Percentiles rank a stretch among this genome's conserved stretches.
These are phyloP conservation scores for Saccostrea glomerata DNA, from an alignment of 1,140 invertebrate species.

Conservation along the genomic window DNA sequence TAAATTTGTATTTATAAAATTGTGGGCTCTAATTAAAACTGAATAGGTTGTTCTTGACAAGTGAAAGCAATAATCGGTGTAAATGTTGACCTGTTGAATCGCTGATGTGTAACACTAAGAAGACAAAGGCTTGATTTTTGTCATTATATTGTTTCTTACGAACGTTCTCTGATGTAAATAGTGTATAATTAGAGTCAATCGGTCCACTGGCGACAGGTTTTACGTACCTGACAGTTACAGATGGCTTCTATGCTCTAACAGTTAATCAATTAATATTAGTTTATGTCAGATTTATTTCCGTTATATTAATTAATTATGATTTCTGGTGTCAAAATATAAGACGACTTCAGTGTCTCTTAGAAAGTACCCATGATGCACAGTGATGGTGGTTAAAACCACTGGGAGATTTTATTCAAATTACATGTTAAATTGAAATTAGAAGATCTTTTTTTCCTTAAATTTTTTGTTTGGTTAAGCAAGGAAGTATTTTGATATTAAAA, in stretches of 20 bases:
- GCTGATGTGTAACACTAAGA: neutral
- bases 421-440: neutral
- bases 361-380: neutral
- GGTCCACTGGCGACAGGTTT: constrained; percentile 9
- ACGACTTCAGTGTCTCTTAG: neutral
- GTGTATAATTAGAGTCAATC: constrained; percentile 24
- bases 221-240: constrained; percentile 21
- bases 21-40: neutral
- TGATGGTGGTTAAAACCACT: neutral
- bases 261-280: constrained; percentile 33
- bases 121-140: neutral
- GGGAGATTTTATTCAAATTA: neutral
- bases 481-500: too few relatives aligned
- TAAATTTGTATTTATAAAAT: neutral
- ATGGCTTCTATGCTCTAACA: neutral
- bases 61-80: constrained; percentile 3
- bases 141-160: neutral
- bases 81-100: neutral
- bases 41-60: neutral
- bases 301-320: constrained; percentile 20
- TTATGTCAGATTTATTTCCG: constrained; percentile 27
- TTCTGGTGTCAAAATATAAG: neutral
- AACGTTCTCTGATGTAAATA: neutral
- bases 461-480: too few relatives aligned
- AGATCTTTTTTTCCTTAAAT: too few relatives aligned